A percentile compares a stretch with the other conserved stretches of the same genome.
Evolutionary conservation across 2,888 invertebrate genomes (phyloP).

Genomic region (Saturnia pavonia): DNA sequence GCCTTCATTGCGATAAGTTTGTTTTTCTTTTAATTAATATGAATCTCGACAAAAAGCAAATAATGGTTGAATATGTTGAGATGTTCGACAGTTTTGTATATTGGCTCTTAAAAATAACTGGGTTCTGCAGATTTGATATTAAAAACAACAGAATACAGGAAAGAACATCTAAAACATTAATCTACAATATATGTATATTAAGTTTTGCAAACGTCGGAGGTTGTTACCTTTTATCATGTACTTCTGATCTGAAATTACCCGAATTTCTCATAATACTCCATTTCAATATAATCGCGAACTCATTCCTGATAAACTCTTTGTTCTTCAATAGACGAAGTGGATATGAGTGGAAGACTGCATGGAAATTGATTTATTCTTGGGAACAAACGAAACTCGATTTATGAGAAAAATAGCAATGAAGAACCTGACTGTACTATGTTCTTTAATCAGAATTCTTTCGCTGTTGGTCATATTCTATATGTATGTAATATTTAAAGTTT

Average conservation of each 20-base stretch:
- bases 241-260: conserved; percentile 37
- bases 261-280: conserved; percentile 45
- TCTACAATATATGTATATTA: conserved; percentile 40
- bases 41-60: conserved; percentile 31
- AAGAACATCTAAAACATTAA: conserved; percentile 33
- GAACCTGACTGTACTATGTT: conserved; percentile 29
- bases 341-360: conserved; percentile 42
- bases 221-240: conserved; percentile 40
- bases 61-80: conserved; percentile 43
- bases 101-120: conserved; percentile 40
- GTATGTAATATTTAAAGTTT: conserved; percentile 39
- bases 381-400: conserved; percentile 54
- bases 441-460: conserved; percentile 32
- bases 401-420: conserved; percentile 48
- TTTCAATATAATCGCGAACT: conserved; percentile 42
- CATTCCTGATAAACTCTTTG: conserved; percentile 44
- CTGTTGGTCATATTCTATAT: conserved; percentile 35
- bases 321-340: conserved; percentile 45
- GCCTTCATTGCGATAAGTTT: background rate
- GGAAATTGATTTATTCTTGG: conserved; percentile 55
- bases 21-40: conserved; percentile 27
- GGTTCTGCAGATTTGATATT: conserved; percentile 52
- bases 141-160: conserved; percentile 43
- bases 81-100: conserved; percentile 35
- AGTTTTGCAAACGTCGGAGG: conserved; percentile 33